Conservation (phyloP, 2,888 invertebrate genomes). For the Leptopterna dolabrata region DNA sequence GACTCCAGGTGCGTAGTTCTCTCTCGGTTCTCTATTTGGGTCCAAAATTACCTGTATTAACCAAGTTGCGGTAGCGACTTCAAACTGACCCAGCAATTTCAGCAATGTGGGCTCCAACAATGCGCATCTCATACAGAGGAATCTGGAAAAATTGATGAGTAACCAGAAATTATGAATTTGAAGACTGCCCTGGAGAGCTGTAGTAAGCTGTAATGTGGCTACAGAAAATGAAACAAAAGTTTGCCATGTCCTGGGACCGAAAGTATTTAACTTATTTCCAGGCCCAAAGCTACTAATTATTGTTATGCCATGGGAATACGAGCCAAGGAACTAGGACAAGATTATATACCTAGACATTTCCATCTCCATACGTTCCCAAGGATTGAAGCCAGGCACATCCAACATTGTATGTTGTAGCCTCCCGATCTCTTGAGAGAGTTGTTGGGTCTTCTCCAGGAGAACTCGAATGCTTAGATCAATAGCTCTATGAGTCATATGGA, state of each 20-base stretch:
- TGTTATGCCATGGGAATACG: too few species aligned
- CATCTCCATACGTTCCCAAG: constrained; percentile 70
- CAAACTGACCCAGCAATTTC: constrained; percentile 78
- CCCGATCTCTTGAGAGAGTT: constrained; percentile 75
- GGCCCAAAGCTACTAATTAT: too few species aligned
- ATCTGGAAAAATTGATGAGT: constrained; percentile 68
- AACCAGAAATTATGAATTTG: too few species aligned
- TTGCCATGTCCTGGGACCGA: too few species aligned
- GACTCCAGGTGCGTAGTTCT: constrained; percentile 74
- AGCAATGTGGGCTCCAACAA: constrained; percentile 81
- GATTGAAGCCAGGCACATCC: constrained; percentile 73
- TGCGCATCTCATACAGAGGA: constrained; percentile 79
- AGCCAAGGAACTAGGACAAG: too few species aligned
- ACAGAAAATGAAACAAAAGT: too few species aligned
- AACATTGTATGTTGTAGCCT: constrained; percentile 68
- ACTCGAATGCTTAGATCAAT: constrained; percentile 82
- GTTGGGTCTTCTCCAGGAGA: constrained; percentile 75
- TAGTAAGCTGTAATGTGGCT: too few species aligned
- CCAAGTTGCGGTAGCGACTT: constrained; percentile 87
- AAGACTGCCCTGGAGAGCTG: too few species aligned
- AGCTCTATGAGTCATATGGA: constrained; percentile 88
- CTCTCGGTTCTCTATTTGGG: constrained; percentile 64
- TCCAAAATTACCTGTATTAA: constrained; percentile 82
- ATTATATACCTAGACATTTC: constrained; percentile 60
- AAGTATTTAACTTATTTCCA: too few species aligned